Percentiles rank a stretch among this genome's conserved stretches.
phyloP scores from a whole-genome alignment of 2,797 vertebrate genomes.

The Rhodeus uyekii region DNA sequence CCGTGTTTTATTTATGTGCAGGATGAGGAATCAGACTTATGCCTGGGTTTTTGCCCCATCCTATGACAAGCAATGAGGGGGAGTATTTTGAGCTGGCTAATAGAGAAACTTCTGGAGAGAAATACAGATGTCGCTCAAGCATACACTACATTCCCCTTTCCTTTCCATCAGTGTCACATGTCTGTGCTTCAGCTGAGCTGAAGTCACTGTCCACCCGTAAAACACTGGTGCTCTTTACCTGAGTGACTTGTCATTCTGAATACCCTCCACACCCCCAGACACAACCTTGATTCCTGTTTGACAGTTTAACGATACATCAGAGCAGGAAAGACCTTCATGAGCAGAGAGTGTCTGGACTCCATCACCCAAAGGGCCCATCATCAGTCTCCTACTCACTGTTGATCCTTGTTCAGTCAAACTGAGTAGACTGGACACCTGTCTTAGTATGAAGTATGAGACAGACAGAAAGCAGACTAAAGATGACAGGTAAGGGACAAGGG shows the following conservation, averaged over 20 bases:
- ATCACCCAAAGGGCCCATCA: constrained; percentile 51
- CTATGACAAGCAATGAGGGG: neutral
- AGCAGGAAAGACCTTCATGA: constrained; percentile 43
- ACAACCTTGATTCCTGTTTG: constrained; percentile 58
- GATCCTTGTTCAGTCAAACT: constrained; percentile 47
- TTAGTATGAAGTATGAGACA: constrained; percentile 32
- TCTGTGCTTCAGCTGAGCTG: constrained; percentile 62
- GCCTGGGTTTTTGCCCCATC: constrained; percentile 2
- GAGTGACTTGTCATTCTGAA: constrained; percentile 47
- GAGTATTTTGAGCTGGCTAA: neutral
- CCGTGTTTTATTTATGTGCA: constrained; percentile 30
- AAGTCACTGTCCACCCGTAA: constrained; percentile 57
- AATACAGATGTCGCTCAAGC: neutral
- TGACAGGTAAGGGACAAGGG: constrained; percentile 4
- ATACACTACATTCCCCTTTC: constrained; percentile 1
- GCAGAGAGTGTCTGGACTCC: constrained; percentile 45
- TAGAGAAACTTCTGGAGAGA: neutral
- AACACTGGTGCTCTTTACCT: constrained; percentile 40
- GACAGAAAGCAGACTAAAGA: constrained; percentile 22
- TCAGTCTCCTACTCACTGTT: constrained; percentile 54
- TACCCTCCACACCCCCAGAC: constrained; percentile 47
- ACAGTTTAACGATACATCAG: constrained; percentile 69
- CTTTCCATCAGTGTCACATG: constrained; percentile 66
- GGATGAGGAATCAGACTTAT: neutral
- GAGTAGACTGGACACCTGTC: constrained; percentile 51